These are phyloP conservation scores for Saxicola maurus DNA, from an alignment of 2,797 vertebrate species.

Conservation along the genomic window DNA sequence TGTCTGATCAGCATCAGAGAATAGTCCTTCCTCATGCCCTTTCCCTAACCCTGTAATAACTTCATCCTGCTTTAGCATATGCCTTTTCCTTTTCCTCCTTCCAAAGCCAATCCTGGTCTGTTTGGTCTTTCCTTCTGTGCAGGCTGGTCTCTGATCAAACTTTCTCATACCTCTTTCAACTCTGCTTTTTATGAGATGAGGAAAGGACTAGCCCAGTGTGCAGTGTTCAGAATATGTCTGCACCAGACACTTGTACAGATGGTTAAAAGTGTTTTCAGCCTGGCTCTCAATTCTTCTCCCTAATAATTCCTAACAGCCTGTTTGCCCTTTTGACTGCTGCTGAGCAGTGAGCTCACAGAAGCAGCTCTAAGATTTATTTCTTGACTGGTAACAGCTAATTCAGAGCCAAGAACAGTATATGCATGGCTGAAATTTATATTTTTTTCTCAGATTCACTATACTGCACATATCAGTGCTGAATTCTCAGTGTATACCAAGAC, in stretches of 20 bases:
- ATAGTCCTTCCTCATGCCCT: neutral
- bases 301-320: neutral
- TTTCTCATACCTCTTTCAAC: neutral
- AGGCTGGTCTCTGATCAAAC: neutral
- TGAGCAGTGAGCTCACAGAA: neutral
- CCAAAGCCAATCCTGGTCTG: neutral
- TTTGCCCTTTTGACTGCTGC: neutral
- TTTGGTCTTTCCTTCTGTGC: neutral
- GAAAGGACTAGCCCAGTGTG: neutral
- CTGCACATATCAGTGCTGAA: neutral
- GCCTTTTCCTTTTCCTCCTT: neutral
- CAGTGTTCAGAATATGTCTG: neutral
- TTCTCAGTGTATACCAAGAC: neutral
- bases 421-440: neutral
- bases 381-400: neutral
- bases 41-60: neutral
- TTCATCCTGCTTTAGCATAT: neutral
- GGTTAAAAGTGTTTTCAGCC: neutral
- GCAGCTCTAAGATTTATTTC: slow-evolving; percentile 1
- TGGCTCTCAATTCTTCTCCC: neutral
- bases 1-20: neutral
- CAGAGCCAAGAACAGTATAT: neutral
- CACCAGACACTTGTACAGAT: neutral
- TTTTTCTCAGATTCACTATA: neutral
- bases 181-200: neutral